Percentiles rank a stretch among this genome's conserved stretches.
Evolutionary conservation across 2,797 vertebrate species (phyloP).

Genomic region (Darevskia nairensis): DNA sequence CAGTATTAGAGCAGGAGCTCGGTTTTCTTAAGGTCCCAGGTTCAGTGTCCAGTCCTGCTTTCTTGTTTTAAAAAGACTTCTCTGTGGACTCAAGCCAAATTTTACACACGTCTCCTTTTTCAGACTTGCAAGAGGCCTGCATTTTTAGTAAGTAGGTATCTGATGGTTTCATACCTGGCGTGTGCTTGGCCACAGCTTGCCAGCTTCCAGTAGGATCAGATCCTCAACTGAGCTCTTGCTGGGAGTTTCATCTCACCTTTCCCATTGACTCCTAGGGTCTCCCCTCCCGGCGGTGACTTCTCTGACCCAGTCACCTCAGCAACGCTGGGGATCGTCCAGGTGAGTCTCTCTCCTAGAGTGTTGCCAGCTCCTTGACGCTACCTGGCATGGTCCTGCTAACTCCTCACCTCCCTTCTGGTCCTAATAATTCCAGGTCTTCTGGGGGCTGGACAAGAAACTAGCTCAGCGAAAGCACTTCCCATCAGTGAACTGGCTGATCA

Average conservation of each 20-base stretch:
- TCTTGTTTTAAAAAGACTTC: background rate
- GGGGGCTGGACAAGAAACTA: constrained; percentile 76
- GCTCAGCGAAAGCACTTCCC: constrained; percentile 76
- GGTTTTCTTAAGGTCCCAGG: too few relatives aligned
- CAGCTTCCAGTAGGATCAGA: rapidly evolving
- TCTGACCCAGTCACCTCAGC: constrained; percentile 74
- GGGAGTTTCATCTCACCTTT: rapidly evolving
- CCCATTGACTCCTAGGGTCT: constrained; percentile 49
- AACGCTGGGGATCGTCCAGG: constrained; percentile 74
- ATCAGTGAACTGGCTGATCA: constrained; percentile 72
- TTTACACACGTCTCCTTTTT: background rate
- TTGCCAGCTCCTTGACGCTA: background rate
- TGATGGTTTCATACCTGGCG: background rate
- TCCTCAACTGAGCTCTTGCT: background rate
- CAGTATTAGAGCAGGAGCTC: too few relatives aligned
- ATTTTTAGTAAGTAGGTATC: background rate
- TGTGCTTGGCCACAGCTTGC: background rate
- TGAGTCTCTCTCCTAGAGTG: constrained; percentile 9
- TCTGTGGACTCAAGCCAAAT: background rate
- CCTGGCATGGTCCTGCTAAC: background rate
- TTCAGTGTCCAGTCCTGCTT: background rate
- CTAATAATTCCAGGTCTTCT: constrained; percentile 62
- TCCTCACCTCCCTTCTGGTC: too few relatives aligned
- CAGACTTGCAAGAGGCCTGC: background rate
- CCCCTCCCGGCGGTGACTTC: constrained; percentile 73